Percentiles rank a stretch among this genome's conserved stretches.
phyloP scores from a whole-genome alignment of 2,113 vertebrate species.

The Pampusana beccarii region DNA sequence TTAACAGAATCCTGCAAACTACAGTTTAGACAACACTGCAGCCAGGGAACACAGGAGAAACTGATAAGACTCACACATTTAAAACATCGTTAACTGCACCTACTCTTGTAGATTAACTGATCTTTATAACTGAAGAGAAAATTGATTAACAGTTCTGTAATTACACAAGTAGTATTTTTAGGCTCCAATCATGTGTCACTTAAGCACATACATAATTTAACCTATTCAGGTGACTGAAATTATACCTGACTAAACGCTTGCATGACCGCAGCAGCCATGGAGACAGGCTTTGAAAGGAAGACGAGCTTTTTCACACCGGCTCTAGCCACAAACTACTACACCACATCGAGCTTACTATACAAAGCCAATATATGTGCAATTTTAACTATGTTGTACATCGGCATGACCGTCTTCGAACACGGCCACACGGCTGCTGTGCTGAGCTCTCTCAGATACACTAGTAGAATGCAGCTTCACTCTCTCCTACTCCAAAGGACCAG shows the following conservation, averaged over 20 bases:
- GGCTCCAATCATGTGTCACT: slow-evolving; percentile 7
- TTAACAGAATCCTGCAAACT: neutral
- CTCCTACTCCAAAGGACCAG: neutral
- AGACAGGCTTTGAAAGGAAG: neutral
- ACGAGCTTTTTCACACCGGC: neutral
- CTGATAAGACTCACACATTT: neutral
- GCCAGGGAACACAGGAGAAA: neutral
- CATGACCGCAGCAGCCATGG: neutral
- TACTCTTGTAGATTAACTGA: slow-evolving; percentile 15
- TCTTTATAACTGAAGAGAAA: slow-evolving; percentile 45
- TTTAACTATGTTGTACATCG: neutral
- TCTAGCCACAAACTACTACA: neutral
- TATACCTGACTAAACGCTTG: neutral
- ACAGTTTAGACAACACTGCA: neutral
- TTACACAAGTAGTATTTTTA: slow-evolving; percentile 45
- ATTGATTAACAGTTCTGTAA: slow-evolving; percentile 51
- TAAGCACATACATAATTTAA: slow-evolving; percentile 22
- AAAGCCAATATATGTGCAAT: neutral
- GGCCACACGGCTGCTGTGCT: neutral
- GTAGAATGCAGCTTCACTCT: neutral
- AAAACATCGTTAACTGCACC: slow-evolving; percentile 15
- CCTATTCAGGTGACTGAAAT: slow-evolving; percentile 14
- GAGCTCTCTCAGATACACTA: neutral
- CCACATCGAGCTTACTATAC: neutral
- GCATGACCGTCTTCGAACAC: neutral